These are phyloP conservation scores for Petrocephalus sullivani DNA, from an alignment of 2,797 vertebrate species.

Conservation along the genomic window DNA sequence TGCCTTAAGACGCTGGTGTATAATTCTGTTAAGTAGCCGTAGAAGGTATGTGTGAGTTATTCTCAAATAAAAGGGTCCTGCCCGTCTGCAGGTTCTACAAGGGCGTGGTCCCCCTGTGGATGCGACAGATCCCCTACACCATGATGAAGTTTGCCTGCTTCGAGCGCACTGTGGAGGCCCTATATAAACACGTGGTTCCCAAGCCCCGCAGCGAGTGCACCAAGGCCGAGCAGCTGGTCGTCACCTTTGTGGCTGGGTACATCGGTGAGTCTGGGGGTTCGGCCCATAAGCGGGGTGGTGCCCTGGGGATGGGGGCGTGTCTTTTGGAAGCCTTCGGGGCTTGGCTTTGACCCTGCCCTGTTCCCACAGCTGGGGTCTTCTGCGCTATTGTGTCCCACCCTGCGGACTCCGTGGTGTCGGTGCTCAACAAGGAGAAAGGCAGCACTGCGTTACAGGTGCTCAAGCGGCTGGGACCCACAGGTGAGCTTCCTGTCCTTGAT, in stretches of 20 bases:
- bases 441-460: slow-evolving; percentile 84
- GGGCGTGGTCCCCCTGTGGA: slow-evolving; percentile 93
- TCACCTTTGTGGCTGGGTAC: slow-evolving; percentile 93
- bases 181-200: slow-evolving; percentile 89
- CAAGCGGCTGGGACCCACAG: slow-evolving; percentile 82
- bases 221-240: slow-evolving; percentile 85
- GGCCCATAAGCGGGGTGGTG: neutral
- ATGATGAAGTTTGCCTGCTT: slow-evolving; percentile 99
- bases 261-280: slow-evolving; percentile 73
- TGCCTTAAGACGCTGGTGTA: neutral
- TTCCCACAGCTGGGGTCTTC: slow-evolving; percentile 87
- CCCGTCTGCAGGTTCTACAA: slow-evolving; percentile 82
- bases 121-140: slow-evolving; percentile 98
- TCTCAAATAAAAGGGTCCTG: neutral
- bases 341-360: neutral
- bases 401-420: slow-evolving; percentile 96
- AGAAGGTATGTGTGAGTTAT: neutral
- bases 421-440: slow-evolving; percentile 95
- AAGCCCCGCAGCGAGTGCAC: slow-evolving; percentile 89
- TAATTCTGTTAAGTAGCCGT: neutral
- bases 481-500: slow-evolving; percentile 48
- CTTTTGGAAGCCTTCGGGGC: no score
- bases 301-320: neutral
- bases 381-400: slow-evolving; percentile 98
- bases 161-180: slow-evolving; percentile 89